These are phyloP conservation scores for Ficedula albicollis DNA, from an alignment of 2,797 vertebrate genomes.

Conservation along the genomic window DNA sequence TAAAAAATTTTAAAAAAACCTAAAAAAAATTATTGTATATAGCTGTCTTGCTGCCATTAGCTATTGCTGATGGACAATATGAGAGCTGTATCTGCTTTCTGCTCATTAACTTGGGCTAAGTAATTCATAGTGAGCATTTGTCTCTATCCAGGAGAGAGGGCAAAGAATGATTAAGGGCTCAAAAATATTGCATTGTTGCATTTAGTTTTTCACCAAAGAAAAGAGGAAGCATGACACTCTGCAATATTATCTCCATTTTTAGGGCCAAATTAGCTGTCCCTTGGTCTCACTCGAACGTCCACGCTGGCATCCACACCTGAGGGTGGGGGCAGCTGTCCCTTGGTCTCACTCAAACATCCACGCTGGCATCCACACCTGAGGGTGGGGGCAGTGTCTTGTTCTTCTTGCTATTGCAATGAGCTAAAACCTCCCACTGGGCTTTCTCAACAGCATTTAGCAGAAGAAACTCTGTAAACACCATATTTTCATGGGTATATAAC, in stretches of 20 bases:
- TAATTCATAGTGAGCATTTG: neutral
- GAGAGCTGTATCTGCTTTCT: neutral
- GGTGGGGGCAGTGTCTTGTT: neutral
- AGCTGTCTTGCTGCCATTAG: neutral
- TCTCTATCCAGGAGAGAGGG: neutral
- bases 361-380: neutral
- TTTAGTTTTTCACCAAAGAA: neutral
- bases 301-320: neutral
- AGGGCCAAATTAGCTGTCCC: neutral
- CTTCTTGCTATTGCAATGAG: neutral
- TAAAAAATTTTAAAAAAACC: accelerated
- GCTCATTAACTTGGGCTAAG: neutral
- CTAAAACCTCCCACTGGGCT: neutral
- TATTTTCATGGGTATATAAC: neutral
- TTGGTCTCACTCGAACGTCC: neutral
- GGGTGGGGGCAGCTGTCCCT: neutral
- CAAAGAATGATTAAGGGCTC: neutral
- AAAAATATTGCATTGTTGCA: neutral
- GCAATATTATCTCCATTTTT: neutral
- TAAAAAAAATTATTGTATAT: neutral
- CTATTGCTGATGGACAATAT: neutral
- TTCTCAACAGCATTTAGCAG: neutral
- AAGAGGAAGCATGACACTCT: neutral
- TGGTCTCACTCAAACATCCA: neutral
- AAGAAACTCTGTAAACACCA: neutral